Conservation (phyloP, 2,797 vertebrate species). For the Megaceryle alcyon region DNA sequence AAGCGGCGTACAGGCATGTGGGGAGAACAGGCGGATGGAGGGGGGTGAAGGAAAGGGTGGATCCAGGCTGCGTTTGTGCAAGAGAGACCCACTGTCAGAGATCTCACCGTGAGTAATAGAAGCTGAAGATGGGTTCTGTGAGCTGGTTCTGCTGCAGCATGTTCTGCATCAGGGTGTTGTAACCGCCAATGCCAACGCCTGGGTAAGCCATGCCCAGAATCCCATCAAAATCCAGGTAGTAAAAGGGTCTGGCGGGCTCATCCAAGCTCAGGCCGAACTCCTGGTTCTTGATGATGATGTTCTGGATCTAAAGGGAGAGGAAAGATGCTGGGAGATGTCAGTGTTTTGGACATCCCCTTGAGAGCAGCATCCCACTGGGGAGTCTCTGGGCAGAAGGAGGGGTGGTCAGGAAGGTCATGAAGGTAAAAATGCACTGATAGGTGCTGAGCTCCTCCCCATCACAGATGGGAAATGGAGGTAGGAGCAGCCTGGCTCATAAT, state of each 20-base stretch:
- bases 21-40: neutral
- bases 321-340: neutral
- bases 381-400: neutral
- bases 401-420: neutral
- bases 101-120: conserved; percentile 80
- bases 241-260: conserved; percentile 77
- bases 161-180: conserved; percentile 71
- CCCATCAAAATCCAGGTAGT: conserved; percentile 77
- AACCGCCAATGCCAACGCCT: conserved; percentile 23
- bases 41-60: neutral
- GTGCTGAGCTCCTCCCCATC: neutral
- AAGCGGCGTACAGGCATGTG: accelerated
- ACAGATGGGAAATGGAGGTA: accelerated
- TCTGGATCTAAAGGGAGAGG: conserved; percentile 71
- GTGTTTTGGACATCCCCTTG: neutral
- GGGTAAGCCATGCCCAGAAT: conserved; percentile 83
- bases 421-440: neutral
- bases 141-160: conserved; percentile 75
- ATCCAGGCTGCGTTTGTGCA: neutral
- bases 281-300: conserved; percentile 75
- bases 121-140: conserved; percentile 72
- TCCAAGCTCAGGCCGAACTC: conserved; percentile 80
- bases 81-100: neutral
- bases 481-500: neutral
- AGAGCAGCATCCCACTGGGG: neutral